These are phyloP conservation scores for Mactromeris polynyma DNA, from an alignment of 2,888 invertebrate species.

Conservation along the genomic window DNA sequence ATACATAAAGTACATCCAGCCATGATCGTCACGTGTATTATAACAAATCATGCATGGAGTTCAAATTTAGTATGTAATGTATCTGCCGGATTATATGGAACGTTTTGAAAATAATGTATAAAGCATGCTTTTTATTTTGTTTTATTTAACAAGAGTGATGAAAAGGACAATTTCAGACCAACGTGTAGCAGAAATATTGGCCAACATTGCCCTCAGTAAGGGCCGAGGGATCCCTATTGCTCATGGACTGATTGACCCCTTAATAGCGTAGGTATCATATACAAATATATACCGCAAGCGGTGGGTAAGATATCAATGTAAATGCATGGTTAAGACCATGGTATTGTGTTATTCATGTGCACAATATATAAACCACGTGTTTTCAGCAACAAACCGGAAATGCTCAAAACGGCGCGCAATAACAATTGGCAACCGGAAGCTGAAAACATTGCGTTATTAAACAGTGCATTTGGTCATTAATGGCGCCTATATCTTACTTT, in stretches of 20 bases:
- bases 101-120: not conserved
- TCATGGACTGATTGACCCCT: conserved; percentile 75
- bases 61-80: not conserved
- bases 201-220: conserved; percentile 75
- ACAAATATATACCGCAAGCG: not conserved
- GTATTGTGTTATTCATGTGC: not conserved
- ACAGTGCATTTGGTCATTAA: no score
- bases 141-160: conserved; percentile 59
- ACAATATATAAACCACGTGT: no score
- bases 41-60: not conserved
- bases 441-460: no score
- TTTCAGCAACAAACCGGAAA: not conserved
- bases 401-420: not conserved
- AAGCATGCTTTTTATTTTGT: conserved; percentile 17
- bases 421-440: not conserved
- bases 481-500: no score
- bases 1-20: not conserved
- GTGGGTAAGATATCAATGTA: not conserved
- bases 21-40: not conserved
- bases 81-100: not conserved
- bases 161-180: conserved; percentile 80
- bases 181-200: conserved; percentile 78
- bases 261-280: conserved; percentile 74
- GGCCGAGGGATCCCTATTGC: conserved; percentile 72
- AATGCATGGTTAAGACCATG: not conserved